Evolutionary conservation across 1,140 invertebrate genomes (phyloP), one percentile per base, ranked within the genome.

Genomic region (Trichonephila clavipes): DNA sequence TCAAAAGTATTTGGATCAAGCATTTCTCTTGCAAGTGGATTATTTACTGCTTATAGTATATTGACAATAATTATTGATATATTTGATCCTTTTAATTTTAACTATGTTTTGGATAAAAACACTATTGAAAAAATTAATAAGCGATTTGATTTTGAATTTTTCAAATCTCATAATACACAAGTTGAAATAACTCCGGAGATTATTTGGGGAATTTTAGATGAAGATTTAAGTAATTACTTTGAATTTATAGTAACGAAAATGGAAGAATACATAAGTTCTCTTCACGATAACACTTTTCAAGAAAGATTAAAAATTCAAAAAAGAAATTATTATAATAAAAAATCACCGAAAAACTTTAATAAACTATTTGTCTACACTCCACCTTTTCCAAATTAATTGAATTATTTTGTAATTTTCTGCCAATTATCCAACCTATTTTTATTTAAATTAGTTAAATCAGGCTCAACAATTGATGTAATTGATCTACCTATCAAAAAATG

Each of bases 11-110:
- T 86, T 59, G 83, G 83, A 59, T 7, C 83, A n/a, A 10, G 8
- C 3, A 4, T 86, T 61, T 14, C 12, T 14, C 3, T 58, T 58
- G 21, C 51, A 59, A 86, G 24, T n/a, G 12, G n/a, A 14, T 16
- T n/a, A 59, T 86, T 86, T 58, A 86, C 44, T 10, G 40, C 24
- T 28, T n/a, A n/a, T 8, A 61, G 58, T 28, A 59, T 86, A 59
- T 10, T 86, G 3, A 1, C 83, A 1, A 2, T 86, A 0, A 21
- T 86, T n/a, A 18, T 86, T 24, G 83, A 86, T 61, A 59, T 59
- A 34, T 86, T 86, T 86, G 83, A 86, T 86, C 51, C 83, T 59
- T 86, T 86, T 28, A 86, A 86, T 86, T 86, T 86, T 51, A 83
- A 51, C 14, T 19, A 86, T 16, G 83, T 86, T 59, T 86, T 86